phyloP scores from a whole-genome alignment of 2,113 vertebrate genomes.

The Poeciliopsis retropinna region DNA sequence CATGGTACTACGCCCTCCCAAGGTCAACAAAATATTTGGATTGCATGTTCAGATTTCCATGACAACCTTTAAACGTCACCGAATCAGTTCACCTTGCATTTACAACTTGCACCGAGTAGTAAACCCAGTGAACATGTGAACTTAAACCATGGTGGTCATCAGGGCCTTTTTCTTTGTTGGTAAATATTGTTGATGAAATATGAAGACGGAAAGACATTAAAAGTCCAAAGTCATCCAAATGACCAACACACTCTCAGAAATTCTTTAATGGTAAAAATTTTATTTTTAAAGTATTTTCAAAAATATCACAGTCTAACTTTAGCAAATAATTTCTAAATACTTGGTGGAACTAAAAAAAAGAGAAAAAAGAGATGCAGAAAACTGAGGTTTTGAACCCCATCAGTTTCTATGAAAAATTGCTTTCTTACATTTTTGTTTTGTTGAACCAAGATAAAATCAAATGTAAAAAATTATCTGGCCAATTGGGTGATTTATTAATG shows the following conservation, averaged over 20 bases:
- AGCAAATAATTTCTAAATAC: not conserved
- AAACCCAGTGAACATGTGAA: not conserved
- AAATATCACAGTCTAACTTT: not conserved
- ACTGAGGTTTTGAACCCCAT: not conserved
- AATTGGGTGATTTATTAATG: not conserved
- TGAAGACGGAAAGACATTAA: no score
- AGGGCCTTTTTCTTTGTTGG: no score
- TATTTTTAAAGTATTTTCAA: no score
- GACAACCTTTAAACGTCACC: not conserved
- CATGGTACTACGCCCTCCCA: not conserved
- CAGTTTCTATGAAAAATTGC: not conserved
- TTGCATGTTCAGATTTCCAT: not conserved
- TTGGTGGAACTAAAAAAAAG: not conserved
- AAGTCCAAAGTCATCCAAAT: no score
- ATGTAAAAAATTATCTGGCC: not conserved
- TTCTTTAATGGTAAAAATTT: no score
- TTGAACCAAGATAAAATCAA: not conserved
- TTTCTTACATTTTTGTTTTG: not conserved
- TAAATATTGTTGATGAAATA: no score
- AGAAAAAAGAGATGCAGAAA: no score
- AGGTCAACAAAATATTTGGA: not conserved
- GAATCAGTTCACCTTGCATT: not conserved
- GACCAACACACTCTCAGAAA: no score
- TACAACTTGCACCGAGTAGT: not conserved
- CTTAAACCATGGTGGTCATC: no score